These are phyloP conservation scores for Dynastes maya DNA, from an alignment of 2,888 invertebrate species.

Conservation along the genomic window DNA sequence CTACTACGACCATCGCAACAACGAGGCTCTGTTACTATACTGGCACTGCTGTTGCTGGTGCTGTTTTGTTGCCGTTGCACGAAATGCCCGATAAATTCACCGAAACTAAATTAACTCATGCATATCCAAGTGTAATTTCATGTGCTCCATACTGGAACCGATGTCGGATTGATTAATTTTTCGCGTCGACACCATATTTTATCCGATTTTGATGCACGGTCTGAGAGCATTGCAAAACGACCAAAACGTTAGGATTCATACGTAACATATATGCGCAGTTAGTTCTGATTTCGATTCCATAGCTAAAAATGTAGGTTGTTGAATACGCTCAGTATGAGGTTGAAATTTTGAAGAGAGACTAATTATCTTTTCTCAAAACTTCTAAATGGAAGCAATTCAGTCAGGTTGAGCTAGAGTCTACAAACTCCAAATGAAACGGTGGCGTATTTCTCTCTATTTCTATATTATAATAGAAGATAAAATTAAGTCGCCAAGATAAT, in stretches of 20 bases:
- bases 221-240: slow-evolving; percentile 21
- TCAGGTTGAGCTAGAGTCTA: too few species aligned
- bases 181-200: slow-evolving; percentile 46
- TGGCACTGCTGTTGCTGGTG: slow-evolving; percentile 14
- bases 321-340: too few species aligned
- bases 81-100: slow-evolving; percentile 49
- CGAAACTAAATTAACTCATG: slow-evolving; percentile 53
- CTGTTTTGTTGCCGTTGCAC: slow-evolving; percentile 38
- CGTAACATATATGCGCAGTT: background rate
- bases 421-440: too few species aligned
- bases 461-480: too few species aligned
- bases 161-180: slow-evolving; percentile 49
- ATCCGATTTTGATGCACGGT: slow-evolving; percentile 35
- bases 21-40: background rate
- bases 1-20: background rate
- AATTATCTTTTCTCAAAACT: too few species aligned
- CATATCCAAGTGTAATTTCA: slow-evolving; percentile 52
- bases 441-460: too few species aligned
- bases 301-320: too few species aligned
- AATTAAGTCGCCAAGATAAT: too few species aligned
- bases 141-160: slow-evolving; percentile 42
- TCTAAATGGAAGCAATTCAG: too few species aligned
- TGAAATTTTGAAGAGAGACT: too few species aligned
- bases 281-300: background rate
- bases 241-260: slow-evolving; percentile 19